These are phyloP conservation scores for Phymanthus crucifer DNA, from an alignment of 92 coral and sea anemone species.

Conservation along the genomic window DNA sequence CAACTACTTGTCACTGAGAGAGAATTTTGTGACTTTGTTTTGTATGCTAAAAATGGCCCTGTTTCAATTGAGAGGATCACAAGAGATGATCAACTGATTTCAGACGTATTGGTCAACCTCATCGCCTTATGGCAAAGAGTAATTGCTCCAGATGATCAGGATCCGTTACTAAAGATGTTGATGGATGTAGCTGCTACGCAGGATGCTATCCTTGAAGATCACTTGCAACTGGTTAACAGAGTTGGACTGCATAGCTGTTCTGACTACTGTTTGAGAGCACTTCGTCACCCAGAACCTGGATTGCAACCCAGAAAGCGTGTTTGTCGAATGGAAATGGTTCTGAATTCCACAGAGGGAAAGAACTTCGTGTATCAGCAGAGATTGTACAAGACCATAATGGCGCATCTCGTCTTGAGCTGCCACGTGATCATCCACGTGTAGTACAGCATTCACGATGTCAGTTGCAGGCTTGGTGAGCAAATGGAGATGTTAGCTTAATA, in stretches of 20 bases:
- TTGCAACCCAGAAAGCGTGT: slow-evolving; percentile 34
- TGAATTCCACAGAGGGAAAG: slow-evolving; percentile 25
- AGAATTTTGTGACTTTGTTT: slow-evolving; percentile 52
- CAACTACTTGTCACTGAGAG: slow-evolving; percentile 57
- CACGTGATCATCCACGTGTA: too few relatives aligned
- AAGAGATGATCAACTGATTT: slow-evolving; percentile 52
- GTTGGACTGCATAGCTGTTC: too few relatives aligned
- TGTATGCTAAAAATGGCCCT: slow-evolving; percentile 51
- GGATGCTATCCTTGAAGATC: slow-evolving; percentile 41
- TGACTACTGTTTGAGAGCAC: too few relatives aligned
- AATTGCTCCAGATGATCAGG: slow-evolving; percentile 26
- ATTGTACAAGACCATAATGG: too few relatives aligned
- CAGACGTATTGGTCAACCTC: slow-evolving; percentile 49
- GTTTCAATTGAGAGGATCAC: slow-evolving; percentile 52
- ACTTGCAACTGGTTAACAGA: too few relatives aligned
- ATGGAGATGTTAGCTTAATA: slow-evolving; percentile 28
- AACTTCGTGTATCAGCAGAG: too few relatives aligned
- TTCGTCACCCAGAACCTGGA: slow-evolving; percentile 32
- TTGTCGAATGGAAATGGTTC: slow-evolving; percentile 34
- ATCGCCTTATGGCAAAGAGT: too few relatives aligned
- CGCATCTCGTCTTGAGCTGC: too few relatives aligned
- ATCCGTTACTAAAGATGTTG: slow-evolving; percentile 53
- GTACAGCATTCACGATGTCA: too few relatives aligned
- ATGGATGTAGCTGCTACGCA: slow-evolving; percentile 44
- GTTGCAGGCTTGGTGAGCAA: too few relatives aligned